A percentile compares a stretch with the other conserved stretches of the same genome.
These are phyloP conservation scores for Dynastes grantii DNA, from an alignment of 2,888 invertebrate genomes.

Conservation along the genomic window DNA sequence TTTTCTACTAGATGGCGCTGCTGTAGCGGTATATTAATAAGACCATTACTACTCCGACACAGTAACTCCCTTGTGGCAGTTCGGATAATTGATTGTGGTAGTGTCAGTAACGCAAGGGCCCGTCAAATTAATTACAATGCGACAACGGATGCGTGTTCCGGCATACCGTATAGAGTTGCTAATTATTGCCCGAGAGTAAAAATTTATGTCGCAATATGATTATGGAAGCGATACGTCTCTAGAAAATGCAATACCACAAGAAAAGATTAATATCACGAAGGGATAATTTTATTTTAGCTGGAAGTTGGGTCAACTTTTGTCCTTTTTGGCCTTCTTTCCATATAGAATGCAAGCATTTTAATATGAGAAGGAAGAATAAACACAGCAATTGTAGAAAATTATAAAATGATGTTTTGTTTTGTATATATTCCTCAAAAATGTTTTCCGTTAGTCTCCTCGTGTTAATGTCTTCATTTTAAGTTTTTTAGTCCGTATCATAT, in stretches of 20 bases:
- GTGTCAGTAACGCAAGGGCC: slow-evolving; percentile 40
- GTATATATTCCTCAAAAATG: too few relatives aligned
- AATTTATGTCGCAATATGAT: slow-evolving; percentile 43
- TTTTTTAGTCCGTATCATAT: too few relatives aligned
- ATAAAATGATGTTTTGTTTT: too few relatives aligned
- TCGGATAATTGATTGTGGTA: slow-evolving; percentile 38
- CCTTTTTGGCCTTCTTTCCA: too few relatives aligned
- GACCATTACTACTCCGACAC: not conserved
- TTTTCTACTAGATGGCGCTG: not conserved
- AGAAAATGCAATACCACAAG: slow-evolving; percentile 23
- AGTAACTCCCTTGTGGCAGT: slow-evolving; percentile 12
- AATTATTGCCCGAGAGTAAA: slow-evolving; percentile 40
- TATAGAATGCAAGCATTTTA: too few relatives aligned
- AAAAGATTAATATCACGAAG: slow-evolving; percentile 21
- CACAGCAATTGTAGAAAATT: too few relatives aligned
- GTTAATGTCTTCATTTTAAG: too few relatives aligned
- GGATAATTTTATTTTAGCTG: too few relatives aligned
- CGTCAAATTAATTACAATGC: slow-evolving; percentile 44
- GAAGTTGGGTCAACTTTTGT: not conserved
- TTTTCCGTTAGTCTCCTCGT: too few relatives aligned
- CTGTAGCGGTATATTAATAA: not conserved
- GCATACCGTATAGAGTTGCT: slow-evolving; percentile 30
- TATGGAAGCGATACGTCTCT: slow-evolving; percentile 21
- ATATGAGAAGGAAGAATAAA: too few relatives aligned
- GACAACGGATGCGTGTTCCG: slow-evolving; percentile 36